Base-by-base conservation (phyloP, 1,140 invertebrate genomes). In the Drosophila ohnishii region DNA sequence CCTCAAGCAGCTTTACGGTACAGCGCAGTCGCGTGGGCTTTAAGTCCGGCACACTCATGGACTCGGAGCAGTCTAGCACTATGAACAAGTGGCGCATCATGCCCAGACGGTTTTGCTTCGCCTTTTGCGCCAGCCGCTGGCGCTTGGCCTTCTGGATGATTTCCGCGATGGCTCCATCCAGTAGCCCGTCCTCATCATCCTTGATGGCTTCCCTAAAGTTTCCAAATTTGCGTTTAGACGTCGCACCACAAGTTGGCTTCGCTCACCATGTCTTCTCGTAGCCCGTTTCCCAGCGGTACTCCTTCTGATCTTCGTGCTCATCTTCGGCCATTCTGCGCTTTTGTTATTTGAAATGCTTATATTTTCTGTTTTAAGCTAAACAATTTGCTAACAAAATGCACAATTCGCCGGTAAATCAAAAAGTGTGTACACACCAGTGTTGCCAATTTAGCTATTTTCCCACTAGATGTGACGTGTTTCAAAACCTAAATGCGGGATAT, bases 81-180 rank as follows among this genome's bases (percentile, higher is more conserved):
- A 99, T 91, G 87, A 96, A 98, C 39, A 99, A 90, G 93, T 99
- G 98, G 64, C 99, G 93, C 97, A 98, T 98, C 96, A 99, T 99
- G 14, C 98, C 98, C 14, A 99, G 94, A 61, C 97, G 94, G 40
- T 95, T 85, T 94, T 94, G 55, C 94, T 94, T 85, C 67, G 95
- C 94, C 86, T 95, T 95, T 50, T 96, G 94, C 35, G 95, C 90
- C 53, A 96, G 94, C 44, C 96, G 93, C 90, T 96, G 95, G 39
- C 97, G 93, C 91, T 97, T 97, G 0, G 97, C 96, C 91, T 96
- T 96, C 82, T 97, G 96, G 45, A 98, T 96, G 80, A 98, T 96
- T 79, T 98, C 97, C 44, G 96, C 95, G 19, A 99, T 95, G 42
- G 96, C 95, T 13, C 96, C 94, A 90, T 98, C 97, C 65, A 99